Evolutionary conservation across 2,888 invertebrate genomes (phyloP).

Genomic region (Oxyscelio sp.): DNA sequence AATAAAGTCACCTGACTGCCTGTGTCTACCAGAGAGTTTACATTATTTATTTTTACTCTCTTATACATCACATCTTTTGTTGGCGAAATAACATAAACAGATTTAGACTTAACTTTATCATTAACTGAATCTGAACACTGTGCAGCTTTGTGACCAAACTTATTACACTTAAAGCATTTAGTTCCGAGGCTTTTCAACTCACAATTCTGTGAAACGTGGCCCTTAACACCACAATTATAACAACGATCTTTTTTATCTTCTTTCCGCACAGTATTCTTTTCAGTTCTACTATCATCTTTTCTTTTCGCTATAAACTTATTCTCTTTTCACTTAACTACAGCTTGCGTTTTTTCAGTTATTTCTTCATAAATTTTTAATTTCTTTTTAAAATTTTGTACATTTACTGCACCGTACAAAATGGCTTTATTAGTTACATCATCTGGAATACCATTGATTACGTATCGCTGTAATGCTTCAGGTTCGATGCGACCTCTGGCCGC

Average conservation of each 20-base stretch:
- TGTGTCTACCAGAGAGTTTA: conserved; percentile 18
- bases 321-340: background rate
- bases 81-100: background rate
- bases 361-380: conserved; percentile 22
- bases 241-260: background rate
- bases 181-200: background rate
- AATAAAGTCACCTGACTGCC: conserved; percentile 30
- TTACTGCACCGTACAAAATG: background rate
- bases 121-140: conserved; percentile 2
- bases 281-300: background rate
- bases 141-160: conserved; percentile 17
- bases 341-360: background rate
- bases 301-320: background rate
- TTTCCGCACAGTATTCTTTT: background rate
- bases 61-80: conserved; percentile 19
- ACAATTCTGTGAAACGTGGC: conserved; percentile 11
- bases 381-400: conserved; percentile 11
- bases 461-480: no score
- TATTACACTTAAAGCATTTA: conserved; percentile 16
- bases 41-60: background rate
- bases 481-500: no score
- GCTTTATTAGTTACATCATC: background rate
- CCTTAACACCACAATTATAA: conserved; percentile 14
- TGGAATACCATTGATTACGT: no score
- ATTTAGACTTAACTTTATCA: conserved; percentile 5